Evolutionary conservation across 2,113 vertebrate genomes (phyloP), one percentile per base, ranked within the genome.

Genomic region (Mystacornis crossleyi): DNA sequence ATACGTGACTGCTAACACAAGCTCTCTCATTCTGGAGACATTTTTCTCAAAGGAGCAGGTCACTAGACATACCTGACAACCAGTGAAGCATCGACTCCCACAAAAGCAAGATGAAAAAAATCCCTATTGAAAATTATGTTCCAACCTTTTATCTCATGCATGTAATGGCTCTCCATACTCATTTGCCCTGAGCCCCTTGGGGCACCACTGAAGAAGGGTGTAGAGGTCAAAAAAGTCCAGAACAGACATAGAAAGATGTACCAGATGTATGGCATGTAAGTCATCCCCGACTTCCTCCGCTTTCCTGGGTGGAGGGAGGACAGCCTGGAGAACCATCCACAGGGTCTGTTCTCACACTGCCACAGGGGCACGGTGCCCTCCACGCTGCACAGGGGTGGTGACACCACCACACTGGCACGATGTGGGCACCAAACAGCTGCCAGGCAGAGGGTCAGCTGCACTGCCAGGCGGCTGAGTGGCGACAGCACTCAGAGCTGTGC

Each of bases 11-110:
- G 0, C 69, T 60, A 83, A 83, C 7, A 23, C 60, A 66, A 62
- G 51, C 80, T 81, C 80, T 81, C 48, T 90, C 6, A 0, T 93
- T 75, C 75, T 90, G 85, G 80, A 92, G 82, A 53, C 48, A 29
- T 51, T 73, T 82, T 57, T 90, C 60, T 36, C 9, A 11, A 92
- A 92, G 71, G 79, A 88, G 71, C 54, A 91, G 81, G 70, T 90
- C 85, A 58, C 51, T 78, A 93, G 67, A 74, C 74, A 89, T 92
- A 73, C 75, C 88, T 71, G 86, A 89, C 57, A 86, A 70, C 74
- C 75, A 34, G 90, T 93, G 90, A 96, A 96, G 95, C 85, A 90
- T 92, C 67, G 78, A 78, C 74, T 96, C 93, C 85, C 92, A 65
- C 55, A 74, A 81, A 92, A 95, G 47, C 26, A 74, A 69, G 36